Percentiles rank a stretch among this genome's conserved stretches.
These are phyloP conservation scores for Sepioteuthis lessoniana DNA, from an alignment of 2,888 invertebrate genomes.

Conservation along the genomic window DNA sequence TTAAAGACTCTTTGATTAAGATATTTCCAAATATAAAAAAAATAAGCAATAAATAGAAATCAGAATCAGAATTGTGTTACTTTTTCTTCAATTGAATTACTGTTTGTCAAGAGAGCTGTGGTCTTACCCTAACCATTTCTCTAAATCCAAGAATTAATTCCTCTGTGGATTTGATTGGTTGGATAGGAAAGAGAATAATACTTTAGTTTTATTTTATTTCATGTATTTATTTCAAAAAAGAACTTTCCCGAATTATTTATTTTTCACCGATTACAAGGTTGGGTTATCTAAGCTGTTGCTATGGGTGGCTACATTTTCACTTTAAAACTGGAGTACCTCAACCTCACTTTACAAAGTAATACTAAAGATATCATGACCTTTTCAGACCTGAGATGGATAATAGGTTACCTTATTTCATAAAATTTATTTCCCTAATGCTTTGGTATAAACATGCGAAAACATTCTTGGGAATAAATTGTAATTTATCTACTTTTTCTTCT, in stretches of 20 bases:
- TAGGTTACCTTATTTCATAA: background rate
- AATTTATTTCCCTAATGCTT: background rate
- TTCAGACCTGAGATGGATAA: background rate
- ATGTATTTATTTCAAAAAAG: background rate
- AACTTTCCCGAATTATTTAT: background rate
- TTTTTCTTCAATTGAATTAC: constrained; percentile 25
- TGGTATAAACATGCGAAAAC: background rate
- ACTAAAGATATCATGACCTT: background rate
- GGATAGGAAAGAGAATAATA: background rate
- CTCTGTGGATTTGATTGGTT: background rate
- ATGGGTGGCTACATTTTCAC: background rate
- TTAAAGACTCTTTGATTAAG: background rate
- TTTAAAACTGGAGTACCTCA: background rate
- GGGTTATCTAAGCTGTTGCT: background rate
- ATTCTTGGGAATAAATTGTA: background rate
- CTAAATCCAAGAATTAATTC: background rate
- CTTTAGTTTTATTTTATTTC: background rate
- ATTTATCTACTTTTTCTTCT: background rate
- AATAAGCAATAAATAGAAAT: constrained; percentile 4
- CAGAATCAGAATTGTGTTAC: background rate
- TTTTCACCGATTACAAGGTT: background rate
- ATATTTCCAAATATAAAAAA: background rate
- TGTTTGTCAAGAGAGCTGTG: background rate
- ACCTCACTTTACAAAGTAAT: background rate
- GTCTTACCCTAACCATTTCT: background rate